A percentile compares a stretch with the other conserved stretches of the same genome.
Conservation (phyloP, 2,797 vertebrate species). For the Hypotaenidia okinawae region DNA sequence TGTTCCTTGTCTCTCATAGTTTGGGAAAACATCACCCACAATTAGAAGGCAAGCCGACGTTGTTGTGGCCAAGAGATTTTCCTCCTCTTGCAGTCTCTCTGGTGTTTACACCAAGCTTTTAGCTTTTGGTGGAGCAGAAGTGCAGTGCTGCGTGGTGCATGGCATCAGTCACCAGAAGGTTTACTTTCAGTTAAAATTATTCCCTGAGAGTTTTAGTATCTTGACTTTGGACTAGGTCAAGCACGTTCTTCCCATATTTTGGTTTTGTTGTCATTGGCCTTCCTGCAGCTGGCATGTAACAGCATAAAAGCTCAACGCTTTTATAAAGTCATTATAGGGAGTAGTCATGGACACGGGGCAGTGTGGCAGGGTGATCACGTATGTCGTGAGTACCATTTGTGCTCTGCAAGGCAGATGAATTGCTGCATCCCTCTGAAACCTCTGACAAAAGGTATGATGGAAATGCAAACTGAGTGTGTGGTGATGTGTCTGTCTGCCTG, state of each 20-base stretch:
- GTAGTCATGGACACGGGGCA: neutral
- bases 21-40: rapidly evolving
- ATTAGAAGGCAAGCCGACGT: rapidly evolving
- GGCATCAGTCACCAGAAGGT: neutral
- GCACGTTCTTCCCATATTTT: neutral
- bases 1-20: neutral
- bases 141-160: rapidly evolving
- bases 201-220: neutral
- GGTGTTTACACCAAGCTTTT: neutral
- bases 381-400: rapidly evolving
- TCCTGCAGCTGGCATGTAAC: neutral
- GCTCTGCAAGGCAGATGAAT: neutral
- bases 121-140: neutral
- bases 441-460: neutral
- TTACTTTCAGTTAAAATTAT: neutral
- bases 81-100: rapidly evolving
- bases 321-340: neutral
- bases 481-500: neutral
- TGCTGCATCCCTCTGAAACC: neutral
- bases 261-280: neutral
- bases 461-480: neutral
- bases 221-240: neutral
- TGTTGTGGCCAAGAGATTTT: neutral
- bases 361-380: rapidly evolving
- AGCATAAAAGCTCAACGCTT: neutral